Base-by-base conservation (phyloP, 2,797 vertebrate genomes). In the Serranus cabrilla region DNA sequence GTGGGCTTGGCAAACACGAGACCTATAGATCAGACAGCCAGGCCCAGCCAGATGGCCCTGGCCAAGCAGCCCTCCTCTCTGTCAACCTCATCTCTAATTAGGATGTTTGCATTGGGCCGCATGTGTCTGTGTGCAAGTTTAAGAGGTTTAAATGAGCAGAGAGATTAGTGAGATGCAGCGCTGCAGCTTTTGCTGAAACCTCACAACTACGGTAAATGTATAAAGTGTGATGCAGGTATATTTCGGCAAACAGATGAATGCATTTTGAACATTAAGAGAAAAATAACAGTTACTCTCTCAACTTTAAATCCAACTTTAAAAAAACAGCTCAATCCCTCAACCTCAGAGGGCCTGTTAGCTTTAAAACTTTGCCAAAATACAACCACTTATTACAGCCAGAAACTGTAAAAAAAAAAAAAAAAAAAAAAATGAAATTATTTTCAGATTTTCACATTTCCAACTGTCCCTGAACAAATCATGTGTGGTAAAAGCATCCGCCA, bases 11-110 rank as follows among this genome's bases (percentile, higher is more conserved):
- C 85, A 82, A 81, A 84, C n/a, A 52, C 34, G 56, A 80, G 86
- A 49, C 76, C 74, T 81, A 86, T 83, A 83, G 75, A 86, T 89
- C 80, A 89, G 66, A 69, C 70, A 31, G 77, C 69, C 49, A 65
- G 75, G 50, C 63, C 73, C 27, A 23, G 71, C 77, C 91, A 91
- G 87, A 90, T 87, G 83, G 86, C 86, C 82, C 68, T 11, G 34
- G 77, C 78, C 64, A 60, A 74, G 82, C 78, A 74, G 49, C 74
- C 67, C 50, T 79, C 73, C 77, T 83, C 85, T 84, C 60, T 62
- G 71, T 89, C 84, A 84, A 59, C 82, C 77, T 61, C 80, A 46
- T 17, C 42, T 12, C 85, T 89, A 91, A 93, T 92, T 89, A 88
- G 78, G 72, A 61, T 82, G 82, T 87, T 88, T 88, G 83, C 74